These are phyloP conservation scores for Semibalanus balanoides DNA, from an alignment of 1,140 invertebrate species.

Conservation along the genomic window DNA sequence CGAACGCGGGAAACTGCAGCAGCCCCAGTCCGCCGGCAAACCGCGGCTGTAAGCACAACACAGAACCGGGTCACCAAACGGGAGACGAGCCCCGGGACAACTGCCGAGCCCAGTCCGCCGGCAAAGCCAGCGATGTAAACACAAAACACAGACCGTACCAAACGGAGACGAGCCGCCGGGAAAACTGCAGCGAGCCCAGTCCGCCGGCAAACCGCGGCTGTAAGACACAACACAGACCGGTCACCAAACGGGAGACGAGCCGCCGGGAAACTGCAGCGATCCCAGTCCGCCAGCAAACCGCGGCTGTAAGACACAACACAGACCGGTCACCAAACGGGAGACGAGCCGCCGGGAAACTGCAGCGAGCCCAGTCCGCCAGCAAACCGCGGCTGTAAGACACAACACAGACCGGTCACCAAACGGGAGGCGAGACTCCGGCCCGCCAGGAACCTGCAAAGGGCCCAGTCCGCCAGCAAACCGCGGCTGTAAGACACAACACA, in stretches of 20 bases:
- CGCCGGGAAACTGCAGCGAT: slow-evolving; percentile 79
- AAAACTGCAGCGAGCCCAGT: slow-evolving; percentile 77
- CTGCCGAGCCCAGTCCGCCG: slow-evolving; percentile 71
- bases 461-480: too few species aligned
- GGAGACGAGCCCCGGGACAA: slow-evolving; percentile 81
- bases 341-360: too few species aligned
- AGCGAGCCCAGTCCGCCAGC: too few species aligned
- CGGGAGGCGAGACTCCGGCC: too few species aligned
- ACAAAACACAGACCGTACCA: slow-evolving; percentile 8
- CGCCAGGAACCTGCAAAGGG: too few species aligned
- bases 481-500: too few species aligned
- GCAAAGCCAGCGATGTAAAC: slow-evolving; percentile 64
- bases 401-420: too few species aligned
- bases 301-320: slow-evolving; percentile 41
- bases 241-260: slow-evolving; percentile 80
- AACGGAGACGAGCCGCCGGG: slow-evolving; percentile 70
- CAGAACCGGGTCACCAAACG: slow-evolving; percentile 39
- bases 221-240: slow-evolving; percentile 21
- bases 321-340: too few species aligned
- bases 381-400: too few species aligned
- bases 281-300: slow-evolving; percentile 71
- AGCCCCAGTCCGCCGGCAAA: too few species aligned
- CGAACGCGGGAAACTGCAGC: too few species aligned
- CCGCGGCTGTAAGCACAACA: too few species aligned
- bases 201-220: slow-evolving; percentile 73